Base-by-base conservation (phyloP, 1,140 invertebrate species). In the Bilobella aurantiaca region DNA sequence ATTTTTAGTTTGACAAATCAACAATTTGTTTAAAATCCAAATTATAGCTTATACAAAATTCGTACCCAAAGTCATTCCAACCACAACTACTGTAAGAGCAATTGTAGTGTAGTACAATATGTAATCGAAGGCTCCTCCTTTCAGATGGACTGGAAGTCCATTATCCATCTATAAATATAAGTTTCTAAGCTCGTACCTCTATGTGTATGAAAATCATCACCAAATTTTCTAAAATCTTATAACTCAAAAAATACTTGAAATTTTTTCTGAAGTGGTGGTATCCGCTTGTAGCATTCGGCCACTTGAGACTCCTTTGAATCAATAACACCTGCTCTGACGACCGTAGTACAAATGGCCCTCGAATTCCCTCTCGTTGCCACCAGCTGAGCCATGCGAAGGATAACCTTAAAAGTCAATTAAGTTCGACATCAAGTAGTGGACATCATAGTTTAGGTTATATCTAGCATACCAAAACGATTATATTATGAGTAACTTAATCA, bases 141-240 rank as follows among this genome's bases (percentile, higher is more conserved):
- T 74, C 34, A 74, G 63, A 62, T 74, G 74, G 28, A 74, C 65
- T 27, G 74, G 74, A 18, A 60, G 28, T 12, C 72, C 74, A 32
- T 74, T 67, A 14, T 73, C 67, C 37, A 70, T 23, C 70, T 74
- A 53, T 14, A 23, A 53, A 53, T 12, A 42, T 42, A 18, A 42
- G 18, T 42, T 12, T n/a, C n/a, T n/a, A n/a, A n/a, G n/a, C n/a
- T n/a, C n/a, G n/a, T n/a, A n/a, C n/a, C n/a, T n/a, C n/a, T n/a
- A n/a, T n/a, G n/a, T n/a, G n/a, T n/a, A n/a, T n/a, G n/a, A n/a
- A n/a, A n/a, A n/a, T n/a, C n/a, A n/a, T n/a, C n/a, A n/a, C n/a
- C n/a, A n/a, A n/a, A n/a, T n/a, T n/a, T n/a, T n/a, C n/a, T n/a
- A n/a, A n/a, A n/a, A n/a, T n/a, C n/a, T n/a, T n/a, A n/a, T n/a